Evolutionary conservation across 2,797 vertebrate species (phyloP), one percentile per base, ranked within the genome.

Genomic region (Heterohyrax brucei): DNA sequence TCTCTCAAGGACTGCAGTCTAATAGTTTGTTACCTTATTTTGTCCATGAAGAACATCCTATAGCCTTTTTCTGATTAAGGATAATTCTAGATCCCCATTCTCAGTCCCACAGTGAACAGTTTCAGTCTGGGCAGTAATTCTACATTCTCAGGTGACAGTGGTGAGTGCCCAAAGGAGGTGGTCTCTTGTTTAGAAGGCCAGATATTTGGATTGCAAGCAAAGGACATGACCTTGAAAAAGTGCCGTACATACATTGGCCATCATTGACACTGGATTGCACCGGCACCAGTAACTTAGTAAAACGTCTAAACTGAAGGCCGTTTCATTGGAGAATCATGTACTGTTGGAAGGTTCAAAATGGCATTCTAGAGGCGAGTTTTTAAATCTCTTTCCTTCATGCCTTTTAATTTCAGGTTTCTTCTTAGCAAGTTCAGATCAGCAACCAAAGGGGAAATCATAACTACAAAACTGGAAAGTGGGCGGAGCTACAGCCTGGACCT

Each of bases 391-490:
- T 92, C 7, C 73, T 91, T 91, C n/a, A 76, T 77, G 33, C 75
- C 50, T 82, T 89, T 93, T 87, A 68, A 96, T 96, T 97, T 90
- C 92, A 92, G 95, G 93, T 98, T 93, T 92, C 26, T 98, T 16
- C 97, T 98, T 90, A 96, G 96, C 91, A 99, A 98, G 95, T 96
- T 98, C 68, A 98, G 98, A 89, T 98, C 96, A 13, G 95, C 96
- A 76, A 97, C 98, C 97, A 99, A 98, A 98, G 98, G 98, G 87
- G 99, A 99, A 97, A 98, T 98, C 1, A 33, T 93, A 2, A 98
- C 95, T 92, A 24, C 90, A 30, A 98, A 97, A 96, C 75, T 88
- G n/a, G 98, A 98, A 92, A 97, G 96, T 95, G 95, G 96, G 48
- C 70, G 89, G 94, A 99, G 95, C 77, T 90, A 95, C 44, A 98